phyloP scores from a whole-genome alignment of 1,140 invertebrate genomes.

The Bombus balteatus region DNA sequence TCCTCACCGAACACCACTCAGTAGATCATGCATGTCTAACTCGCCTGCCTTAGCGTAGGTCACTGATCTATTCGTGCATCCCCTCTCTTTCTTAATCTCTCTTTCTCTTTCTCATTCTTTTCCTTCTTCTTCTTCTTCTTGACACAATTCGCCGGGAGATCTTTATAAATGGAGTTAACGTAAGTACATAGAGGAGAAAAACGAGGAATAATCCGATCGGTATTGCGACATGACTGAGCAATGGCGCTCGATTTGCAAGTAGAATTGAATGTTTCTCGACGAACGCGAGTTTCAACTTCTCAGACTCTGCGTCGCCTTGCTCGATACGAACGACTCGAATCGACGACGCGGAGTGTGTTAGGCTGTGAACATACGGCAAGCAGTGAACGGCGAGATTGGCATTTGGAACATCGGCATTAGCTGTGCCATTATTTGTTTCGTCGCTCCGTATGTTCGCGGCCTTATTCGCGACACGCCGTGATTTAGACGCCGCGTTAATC shows the following conservation, averaged over 20 bases:
- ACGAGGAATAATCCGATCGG: not conserved
- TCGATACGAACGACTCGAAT: not conserved
- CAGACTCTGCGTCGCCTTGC: conserved; percentile 15
- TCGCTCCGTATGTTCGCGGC: too few species aligned
- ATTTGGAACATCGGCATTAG: too few species aligned
- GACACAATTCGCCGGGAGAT: not conserved
- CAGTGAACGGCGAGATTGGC: too few species aligned
- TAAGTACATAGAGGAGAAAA: not conserved
- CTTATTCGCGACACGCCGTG: too few species aligned
- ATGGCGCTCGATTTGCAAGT: not conserved
- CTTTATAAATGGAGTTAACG: not conserved
- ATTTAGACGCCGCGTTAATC: too few species aligned
- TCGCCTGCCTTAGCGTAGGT: conserved; percentile 10
- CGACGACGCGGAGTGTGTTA: not conserved
- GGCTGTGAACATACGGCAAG: too few species aligned
- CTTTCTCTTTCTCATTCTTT: not conserved
- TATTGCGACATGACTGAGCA: not conserved
- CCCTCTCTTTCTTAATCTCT: not conserved
- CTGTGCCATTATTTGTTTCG: too few species aligned
- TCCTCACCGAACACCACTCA: not conserved
- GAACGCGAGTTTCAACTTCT: not conserved
- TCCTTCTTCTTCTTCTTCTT: not conserved
- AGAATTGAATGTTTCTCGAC: not conserved
- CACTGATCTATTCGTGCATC: conserved; percentile 11
- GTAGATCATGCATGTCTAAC: conserved; percentile 37